Percentiles rank a stretch among this genome's conserved stretches.
These are phyloP conservation scores for Lethenteron reissneri DNA, from an alignment of 2,113 vertebrate species.

Conservation along the genomic window DNA sequence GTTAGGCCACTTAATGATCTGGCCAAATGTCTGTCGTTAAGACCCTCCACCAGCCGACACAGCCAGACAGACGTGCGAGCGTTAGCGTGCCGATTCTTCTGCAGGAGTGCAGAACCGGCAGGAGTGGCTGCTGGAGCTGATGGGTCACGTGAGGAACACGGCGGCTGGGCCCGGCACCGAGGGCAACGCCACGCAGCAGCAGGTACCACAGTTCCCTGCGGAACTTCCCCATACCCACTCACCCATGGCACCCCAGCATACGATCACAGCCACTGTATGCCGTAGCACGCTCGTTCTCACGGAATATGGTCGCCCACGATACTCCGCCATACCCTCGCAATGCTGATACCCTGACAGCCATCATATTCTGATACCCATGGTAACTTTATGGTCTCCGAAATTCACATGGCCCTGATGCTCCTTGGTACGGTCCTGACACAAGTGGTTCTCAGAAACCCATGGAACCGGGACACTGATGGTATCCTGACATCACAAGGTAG, in stretches of 20 bases:
- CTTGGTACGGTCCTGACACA: too few relatives aligned
- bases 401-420: too few relatives aligned
- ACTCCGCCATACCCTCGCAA: background rate
- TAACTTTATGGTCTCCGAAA: too few relatives aligned
- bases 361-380: background rate
- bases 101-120: slow-evolving; percentile 50
- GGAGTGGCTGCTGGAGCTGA: slow-evolving; percentile 77
- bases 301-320: background rate
- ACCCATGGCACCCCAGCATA: background rate
- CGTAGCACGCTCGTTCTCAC: background rate
- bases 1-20: background rate
- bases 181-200: slow-evolving; percentile 19
- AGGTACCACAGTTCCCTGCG: slow-evolving; percentile 25
- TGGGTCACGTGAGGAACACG: slow-evolving; percentile 53
- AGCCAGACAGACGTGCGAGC: background rate
- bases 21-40: background rate
- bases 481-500: too few relatives aligned
- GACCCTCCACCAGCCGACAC: background rate
- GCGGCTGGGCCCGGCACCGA: slow-evolving; percentile 24
- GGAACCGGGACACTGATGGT: too few relatives aligned
- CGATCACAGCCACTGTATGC: background rate
- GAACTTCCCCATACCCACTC: background rate
- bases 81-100: slow-evolving; percentile 8
- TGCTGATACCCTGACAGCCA: background rate
- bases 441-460: too few relatives aligned